Percentiles rank a stretch among this genome's conserved stretches.
Evolutionary conservation across 2,113 vertebrate genomes (phyloP).

Genomic region (Brienomyrus longianalis): DNA sequence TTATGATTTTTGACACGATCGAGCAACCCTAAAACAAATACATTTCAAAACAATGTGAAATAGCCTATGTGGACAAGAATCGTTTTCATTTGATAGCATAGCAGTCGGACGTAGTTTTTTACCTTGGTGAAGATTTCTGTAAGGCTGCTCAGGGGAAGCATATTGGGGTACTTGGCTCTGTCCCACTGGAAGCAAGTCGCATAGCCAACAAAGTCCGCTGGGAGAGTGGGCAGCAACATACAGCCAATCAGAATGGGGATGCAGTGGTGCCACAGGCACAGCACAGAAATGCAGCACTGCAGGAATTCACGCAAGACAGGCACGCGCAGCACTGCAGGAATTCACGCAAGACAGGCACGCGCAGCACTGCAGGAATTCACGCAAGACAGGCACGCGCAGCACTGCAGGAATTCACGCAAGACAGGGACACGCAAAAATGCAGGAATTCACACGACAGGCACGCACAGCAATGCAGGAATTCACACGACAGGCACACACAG

Average conservation of each 20-base stretch:
- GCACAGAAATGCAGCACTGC: neutral
- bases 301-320: neutral
- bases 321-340: neutral
- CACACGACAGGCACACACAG: too few relatives aligned
- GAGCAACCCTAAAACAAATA: neutral
- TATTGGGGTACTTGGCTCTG: slow-evolving; percentile 86
- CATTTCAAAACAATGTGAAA: neutral
- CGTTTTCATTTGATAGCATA: neutral
- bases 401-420: neutral
- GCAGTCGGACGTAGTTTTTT: slow-evolving; percentile 21
- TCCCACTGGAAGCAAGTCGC: slow-evolving; percentile 91
- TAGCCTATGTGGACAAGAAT: neutral
- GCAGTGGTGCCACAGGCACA: neutral
- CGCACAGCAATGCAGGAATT: too few relatives aligned
- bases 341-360: neutral
- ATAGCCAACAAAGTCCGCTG: slow-evolving; percentile 80
- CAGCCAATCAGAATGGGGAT: neutral
- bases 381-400: too few relatives aligned
- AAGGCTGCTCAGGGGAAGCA: slow-evolving; percentile 76
- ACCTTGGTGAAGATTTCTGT: slow-evolving; percentile 85
- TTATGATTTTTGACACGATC: neutral
- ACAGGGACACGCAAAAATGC: neutral
- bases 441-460: neutral
- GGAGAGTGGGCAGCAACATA: slow-evolving; percentile 19
- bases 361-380: neutral